Evolutionary conservation across 2,113 vertebrate species (phyloP).

Genomic region (Heterotis niloticus): DNA sequence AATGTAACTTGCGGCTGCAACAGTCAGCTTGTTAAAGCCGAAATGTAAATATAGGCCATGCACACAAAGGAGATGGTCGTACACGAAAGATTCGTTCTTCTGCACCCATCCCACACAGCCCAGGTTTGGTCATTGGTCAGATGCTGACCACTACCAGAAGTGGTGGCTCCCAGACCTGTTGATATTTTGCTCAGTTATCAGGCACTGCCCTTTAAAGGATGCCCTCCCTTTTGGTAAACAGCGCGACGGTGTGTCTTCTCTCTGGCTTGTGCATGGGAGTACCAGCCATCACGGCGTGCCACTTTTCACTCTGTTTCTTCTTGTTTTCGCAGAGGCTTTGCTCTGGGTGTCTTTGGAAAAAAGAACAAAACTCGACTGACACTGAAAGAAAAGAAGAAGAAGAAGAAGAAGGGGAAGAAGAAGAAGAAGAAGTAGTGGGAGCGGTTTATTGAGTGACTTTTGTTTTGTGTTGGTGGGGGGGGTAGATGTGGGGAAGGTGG

Average conservation of each 20-base stretch:
- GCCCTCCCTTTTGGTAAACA: conserved; percentile 38
- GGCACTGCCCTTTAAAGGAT: conserved; percentile 33
- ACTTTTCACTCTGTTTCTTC: conserved; percentile 61
- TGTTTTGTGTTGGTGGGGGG: conserved; percentile 62
- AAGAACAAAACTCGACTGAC: conserved; percentile 58
- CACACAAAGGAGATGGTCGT: not conserved
- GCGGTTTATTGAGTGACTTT: not conserved
- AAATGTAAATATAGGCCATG: not conserved
- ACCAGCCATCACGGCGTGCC: conserved; percentile 53
- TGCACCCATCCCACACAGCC: not conserved
- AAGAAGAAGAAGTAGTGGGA: conserved; percentile 13
- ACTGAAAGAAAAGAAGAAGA: conserved; percentile 69
- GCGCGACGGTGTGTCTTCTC: conserved; percentile 30
- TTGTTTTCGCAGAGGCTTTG: conserved; percentile 62
- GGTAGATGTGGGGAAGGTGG: conserved; percentile 37
- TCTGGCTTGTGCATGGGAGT: conserved; percentile 44
- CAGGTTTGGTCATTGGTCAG: conserved; percentile 1
- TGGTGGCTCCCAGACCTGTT: not conserved
- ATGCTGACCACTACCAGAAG: not conserved
- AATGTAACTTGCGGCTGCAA: not conserved
- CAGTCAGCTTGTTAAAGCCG: not conserved
- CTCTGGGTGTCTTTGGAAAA: conserved; percentile 5
- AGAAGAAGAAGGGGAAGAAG: conserved; percentile 26
- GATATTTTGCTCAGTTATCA: conserved; percentile 14
- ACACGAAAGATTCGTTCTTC: not conserved